These are phyloP conservation scores for Formica aserva DNA, from an alignment of 2,888 invertebrate genomes.

Conservation along the genomic window DNA sequence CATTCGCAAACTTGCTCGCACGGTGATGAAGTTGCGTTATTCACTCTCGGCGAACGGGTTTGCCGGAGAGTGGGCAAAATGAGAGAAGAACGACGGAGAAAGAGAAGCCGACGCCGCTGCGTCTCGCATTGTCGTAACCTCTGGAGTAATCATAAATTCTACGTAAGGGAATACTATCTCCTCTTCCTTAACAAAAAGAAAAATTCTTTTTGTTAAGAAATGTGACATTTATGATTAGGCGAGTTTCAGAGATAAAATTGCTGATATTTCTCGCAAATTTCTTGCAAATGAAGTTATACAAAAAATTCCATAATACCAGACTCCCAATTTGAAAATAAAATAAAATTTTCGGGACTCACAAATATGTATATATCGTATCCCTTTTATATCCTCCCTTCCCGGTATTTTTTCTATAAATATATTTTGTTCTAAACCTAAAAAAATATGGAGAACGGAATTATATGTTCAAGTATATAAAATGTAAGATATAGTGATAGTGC, in stretches of 20 bases:
- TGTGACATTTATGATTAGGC: not conserved
- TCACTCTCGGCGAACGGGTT: slow-evolving; percentile 45
- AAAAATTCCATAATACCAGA: not conserved
- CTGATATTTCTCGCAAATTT: not conserved
- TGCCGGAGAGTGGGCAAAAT: slow-evolving; percentile 43
- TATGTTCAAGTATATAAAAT: too few relatives aligned
- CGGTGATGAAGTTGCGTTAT: slow-evolving; percentile 34
- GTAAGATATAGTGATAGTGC: not conserved
- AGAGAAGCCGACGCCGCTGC: slow-evolving; percentile 48
- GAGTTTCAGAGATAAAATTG: not conserved
- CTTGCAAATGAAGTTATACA: not conserved
- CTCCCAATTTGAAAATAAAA: not conserved
- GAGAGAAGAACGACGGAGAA: slow-evolving; percentile 35
- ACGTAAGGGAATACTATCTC: slow-evolving; percentile 17
- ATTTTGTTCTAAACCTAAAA: too few relatives aligned
- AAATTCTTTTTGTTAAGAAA: not conserved
- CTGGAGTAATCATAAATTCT: slow-evolving; percentile 37
- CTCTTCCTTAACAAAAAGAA: not conserved
- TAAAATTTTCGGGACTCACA: not conserved
- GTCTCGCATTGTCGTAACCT: slow-evolving; percentile 66
- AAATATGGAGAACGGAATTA: too few relatives aligned
- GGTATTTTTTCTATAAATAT: too few relatives aligned
- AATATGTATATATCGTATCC: not conserved
- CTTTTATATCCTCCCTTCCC: too few relatives aligned
- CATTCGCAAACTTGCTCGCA: slow-evolving; percentile 22